Conservation (phyloP, 92 coral and sea anemone genomes). For the Porites lobata region DNA sequence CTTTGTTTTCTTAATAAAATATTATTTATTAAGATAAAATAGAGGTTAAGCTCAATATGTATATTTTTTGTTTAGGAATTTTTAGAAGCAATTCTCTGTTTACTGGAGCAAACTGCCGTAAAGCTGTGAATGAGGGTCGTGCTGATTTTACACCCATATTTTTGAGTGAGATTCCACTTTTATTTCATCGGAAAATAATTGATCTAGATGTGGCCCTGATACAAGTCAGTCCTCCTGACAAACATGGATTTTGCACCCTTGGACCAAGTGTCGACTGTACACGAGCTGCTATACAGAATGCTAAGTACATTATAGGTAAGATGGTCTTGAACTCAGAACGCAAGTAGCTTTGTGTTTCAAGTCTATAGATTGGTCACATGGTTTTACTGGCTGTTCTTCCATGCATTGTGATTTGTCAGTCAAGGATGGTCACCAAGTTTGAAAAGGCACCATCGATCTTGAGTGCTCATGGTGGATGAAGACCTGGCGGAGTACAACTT, state of each 20-base stretch:
- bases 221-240: slow-evolving; percentile 98
- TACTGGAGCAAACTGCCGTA: slow-evolving; percentile 89
- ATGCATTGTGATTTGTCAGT: too few relatives aligned
- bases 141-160: slow-evolving; percentile 96
- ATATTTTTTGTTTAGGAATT: slow-evolving; percentile 65
- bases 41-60: not conserved
- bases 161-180: slow-evolving; percentile 94
- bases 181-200: slow-evolving; percentile 89
- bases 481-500: too few relatives aligned
- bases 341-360: too few relatives aligned
- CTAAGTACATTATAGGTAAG: slow-evolving; percentile 93
- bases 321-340: too few relatives aligned
- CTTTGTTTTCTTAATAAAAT: too few relatives aligned
- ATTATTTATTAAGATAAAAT: not conserved
- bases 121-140: slow-evolving; percentile 95
- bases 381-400: too few relatives aligned
- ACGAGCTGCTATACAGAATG: slow-evolving; percentile 97
- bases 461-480: too few relatives aligned
- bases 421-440: too few relatives aligned
- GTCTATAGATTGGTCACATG: too few relatives aligned
- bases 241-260: slow-evolving; percentile 96
- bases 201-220: slow-evolving; percentile 95
- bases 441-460: too few relatives aligned
- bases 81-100: slow-evolving; percentile 93
- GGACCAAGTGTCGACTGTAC: slow-evolving; percentile 98